These are phyloP conservation scores for Rallus crepitans DNA, from an alignment of 2,797 vertebrate species.

Conservation along the genomic window DNA sequence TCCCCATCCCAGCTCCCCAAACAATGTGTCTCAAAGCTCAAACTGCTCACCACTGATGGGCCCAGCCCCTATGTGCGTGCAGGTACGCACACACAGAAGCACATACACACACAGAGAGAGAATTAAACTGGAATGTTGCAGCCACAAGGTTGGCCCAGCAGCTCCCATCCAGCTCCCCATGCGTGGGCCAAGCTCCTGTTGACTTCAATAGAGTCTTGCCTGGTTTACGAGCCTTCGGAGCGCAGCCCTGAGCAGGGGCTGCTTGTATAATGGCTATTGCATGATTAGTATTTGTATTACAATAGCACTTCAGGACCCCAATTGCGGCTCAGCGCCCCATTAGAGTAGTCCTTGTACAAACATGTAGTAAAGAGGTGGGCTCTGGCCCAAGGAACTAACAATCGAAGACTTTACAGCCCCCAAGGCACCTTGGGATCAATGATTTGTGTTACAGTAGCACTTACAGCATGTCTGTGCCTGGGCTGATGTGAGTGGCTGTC, in stretches of 20 bases:
- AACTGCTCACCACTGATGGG: fast-evolving
- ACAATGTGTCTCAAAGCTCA: background rate
- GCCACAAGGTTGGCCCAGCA: background rate
- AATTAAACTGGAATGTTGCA: background rate
- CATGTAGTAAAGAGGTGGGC: background rate
- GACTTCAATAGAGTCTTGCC: background rate
- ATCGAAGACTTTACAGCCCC: background rate
- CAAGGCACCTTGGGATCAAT: background rate
- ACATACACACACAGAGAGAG: background rate
- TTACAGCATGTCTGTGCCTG: constrained; percentile 16
- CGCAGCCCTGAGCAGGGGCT: background rate
- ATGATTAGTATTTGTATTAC: background rate
- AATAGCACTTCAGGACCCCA: background rate
- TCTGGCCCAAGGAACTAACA: background rate
- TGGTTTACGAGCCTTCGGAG: background rate
- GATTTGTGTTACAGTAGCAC: constrained; percentile 12
- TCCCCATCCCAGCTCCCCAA: background rate
- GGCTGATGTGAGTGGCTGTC: background rate
- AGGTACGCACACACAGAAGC: fast-evolving
- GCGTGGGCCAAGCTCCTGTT: background rate
- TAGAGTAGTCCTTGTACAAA: constrained; percentile 26
- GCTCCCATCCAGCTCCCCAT: background rate
- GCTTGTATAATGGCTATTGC: background rate
- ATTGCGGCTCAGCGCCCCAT: background rate
- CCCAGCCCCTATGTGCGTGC: fast-evolving